phyloP scores from a whole-genome alignment of 2,888 invertebrate species.

The Meteorus colon region DNA sequence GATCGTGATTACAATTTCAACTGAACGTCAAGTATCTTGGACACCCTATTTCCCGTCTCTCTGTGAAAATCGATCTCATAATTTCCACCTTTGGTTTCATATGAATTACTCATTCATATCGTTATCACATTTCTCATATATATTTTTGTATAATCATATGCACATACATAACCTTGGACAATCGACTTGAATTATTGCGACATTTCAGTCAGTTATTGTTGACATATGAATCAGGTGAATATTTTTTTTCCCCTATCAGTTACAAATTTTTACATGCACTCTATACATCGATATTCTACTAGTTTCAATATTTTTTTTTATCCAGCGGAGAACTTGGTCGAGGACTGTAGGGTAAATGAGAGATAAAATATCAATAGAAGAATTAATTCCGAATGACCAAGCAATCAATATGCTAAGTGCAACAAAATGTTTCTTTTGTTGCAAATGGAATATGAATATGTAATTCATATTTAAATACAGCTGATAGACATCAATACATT shows the following conservation, averaged over 20 bases:
- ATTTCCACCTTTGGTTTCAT: background rate
- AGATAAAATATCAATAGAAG: too few relatives aligned
- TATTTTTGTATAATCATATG: background rate
- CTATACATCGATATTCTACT: too few relatives aligned
- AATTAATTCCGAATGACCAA: too few relatives aligned
- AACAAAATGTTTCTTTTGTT: too few relatives aligned
- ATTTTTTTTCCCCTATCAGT: background rate
- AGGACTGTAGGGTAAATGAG: too few relatives aligned
- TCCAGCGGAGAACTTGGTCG: too few relatives aligned
- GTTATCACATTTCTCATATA: background rate
- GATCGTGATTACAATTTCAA: background rate
- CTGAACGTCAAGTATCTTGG: background rate
- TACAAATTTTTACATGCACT: background rate
- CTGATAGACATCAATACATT: too few relatives aligned
- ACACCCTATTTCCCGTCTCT: background rate
- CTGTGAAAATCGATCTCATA: background rate
- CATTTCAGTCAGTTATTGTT: slow-evolving; percentile 4
- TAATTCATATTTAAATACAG: too few relatives aligned
- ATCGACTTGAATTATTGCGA: background rate
- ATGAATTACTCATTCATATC: background rate
- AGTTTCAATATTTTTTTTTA: too few relatives aligned
- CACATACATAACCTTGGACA: background rate
- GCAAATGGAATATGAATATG: too few relatives aligned
- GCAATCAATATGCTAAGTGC: too few relatives aligned
- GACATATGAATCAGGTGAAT: background rate